Evolutionary conservation across 2,113 vertebrate species (phyloP), one percentile per base, ranked within the genome.

Genomic region (Reinhardtius hippoglossoides): DNA sequence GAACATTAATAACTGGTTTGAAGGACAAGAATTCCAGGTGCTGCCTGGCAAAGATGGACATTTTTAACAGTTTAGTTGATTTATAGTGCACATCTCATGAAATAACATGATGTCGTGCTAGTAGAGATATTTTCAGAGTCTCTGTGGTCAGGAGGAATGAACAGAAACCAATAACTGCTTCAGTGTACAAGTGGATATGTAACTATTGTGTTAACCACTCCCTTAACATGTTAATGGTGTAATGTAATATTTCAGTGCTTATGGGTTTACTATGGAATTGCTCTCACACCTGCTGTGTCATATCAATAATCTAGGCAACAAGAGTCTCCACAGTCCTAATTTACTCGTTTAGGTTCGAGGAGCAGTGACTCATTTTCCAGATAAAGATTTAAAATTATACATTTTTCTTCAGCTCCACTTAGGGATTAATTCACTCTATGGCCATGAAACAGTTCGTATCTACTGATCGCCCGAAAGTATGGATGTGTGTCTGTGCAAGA

Each of bases 401-500:
- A 70, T 70, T 71, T 60, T 54, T 46, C 75, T 48, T 50, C 9
- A 62, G 21, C 27, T 68, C 60, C 10, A 68, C 66, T 71, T 55
- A 20, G 46, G 37, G 65, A 86, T 88, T 74, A 74, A 86, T 85
- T 85, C 56, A 57, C 67, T 21, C 48, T 62, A 54, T 71, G 77
- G 76, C 62, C 35, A 54, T 80, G 66, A 76, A 74, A 83, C 26
- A 67, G 55, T 86, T 81, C 81, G 72, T 31, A 31, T 81, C 50
- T 71, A 78, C 61, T 87, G 62, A 86, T 81, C 46, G 14, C 16
- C 50, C 59, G 16, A 76, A 74, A 66, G 58, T 76, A 54, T 61
- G 60, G 1, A 21, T 61, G 65, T 79, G 69, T 67, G 71, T 78
- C 4, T 76, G 50, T 84, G 80, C 77, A 86, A 87, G 74, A 92